These are phyloP conservation scores for Myotis brandtii DNA, from an alignment of 2,113 vertebrate genomes.

Conservation along the genomic window DNA sequence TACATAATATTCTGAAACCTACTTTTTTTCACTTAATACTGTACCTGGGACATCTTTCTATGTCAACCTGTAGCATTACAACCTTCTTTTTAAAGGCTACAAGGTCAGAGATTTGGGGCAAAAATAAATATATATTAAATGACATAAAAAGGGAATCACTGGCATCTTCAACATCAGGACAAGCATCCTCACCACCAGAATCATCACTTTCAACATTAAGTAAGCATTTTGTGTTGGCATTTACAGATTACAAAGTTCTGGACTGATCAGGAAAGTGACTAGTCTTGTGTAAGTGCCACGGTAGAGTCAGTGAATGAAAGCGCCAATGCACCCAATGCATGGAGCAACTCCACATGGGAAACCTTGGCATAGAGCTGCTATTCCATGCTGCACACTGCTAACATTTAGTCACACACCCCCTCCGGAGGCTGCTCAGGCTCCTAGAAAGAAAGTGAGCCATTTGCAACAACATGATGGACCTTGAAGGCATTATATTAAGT, in stretches of 20 bases:
- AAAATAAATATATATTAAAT: neutral
- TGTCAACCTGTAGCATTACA: neutral
- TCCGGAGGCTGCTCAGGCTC: neutral
- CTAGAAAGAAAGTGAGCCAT: neutral
- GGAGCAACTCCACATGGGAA: neutral
- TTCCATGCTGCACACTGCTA: accelerated
- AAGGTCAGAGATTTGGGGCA: neutral
- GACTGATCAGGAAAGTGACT: neutral
- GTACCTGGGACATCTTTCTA: neutral
- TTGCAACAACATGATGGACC: neutral
- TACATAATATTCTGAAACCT: neutral
- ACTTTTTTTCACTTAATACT: neutral
- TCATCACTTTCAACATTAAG: neutral
- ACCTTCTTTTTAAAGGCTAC: neutral
- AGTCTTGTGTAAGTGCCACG: neutral
- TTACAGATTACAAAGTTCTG: neutral
- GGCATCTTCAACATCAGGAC: neutral
- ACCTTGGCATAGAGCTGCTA: neutral
- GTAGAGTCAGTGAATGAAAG: neutral
- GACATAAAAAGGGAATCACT: neutral
- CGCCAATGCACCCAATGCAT: accelerated
- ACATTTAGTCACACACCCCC: accelerated
- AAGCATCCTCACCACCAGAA: neutral
- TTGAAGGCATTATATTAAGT: neutral
- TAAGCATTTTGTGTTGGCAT: neutral